These are phyloP conservation scores for Drosophila mayaguana DNA, from an alignment of 2,888 invertebrate genomes.

Conservation along the genomic window DNA sequence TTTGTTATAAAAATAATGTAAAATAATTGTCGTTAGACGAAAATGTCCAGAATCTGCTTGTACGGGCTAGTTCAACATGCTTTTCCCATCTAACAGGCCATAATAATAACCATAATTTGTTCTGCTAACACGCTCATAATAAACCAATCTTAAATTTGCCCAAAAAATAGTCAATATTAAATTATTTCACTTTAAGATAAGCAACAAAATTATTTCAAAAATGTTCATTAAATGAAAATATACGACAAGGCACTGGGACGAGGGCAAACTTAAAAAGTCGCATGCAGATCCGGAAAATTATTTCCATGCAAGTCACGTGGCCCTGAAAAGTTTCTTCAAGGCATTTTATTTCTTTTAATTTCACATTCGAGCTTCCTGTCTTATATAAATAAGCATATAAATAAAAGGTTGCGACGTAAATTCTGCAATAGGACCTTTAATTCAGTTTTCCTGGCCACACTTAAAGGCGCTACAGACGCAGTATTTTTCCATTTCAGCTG, in stretches of 20 bases:
- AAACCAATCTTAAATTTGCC: neutral
- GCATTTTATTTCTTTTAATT: constrained; percentile 58
- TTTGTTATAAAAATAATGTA: constrained; percentile 74
- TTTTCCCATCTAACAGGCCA: constrained; percentile 3
- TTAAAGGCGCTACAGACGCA: neutral
- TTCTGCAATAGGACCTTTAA: neutral
- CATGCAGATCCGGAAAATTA: constrained; percentile 8
- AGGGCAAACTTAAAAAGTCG: constrained; percentile 36
- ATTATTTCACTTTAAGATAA: neutral
- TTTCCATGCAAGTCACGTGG: constrained; percentile 52
- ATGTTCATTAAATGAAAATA: constrained; percentile 47
- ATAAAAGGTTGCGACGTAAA: constrained; percentile 11
- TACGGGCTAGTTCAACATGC: constrained; percentile 3
- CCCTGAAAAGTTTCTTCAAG: constrained; percentile 38
- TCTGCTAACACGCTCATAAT: neutral
- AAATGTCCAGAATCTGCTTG: constrained; percentile 39
- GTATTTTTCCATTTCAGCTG: neutral
- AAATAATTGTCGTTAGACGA: constrained; percentile 62
- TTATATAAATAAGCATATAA: constrained; percentile 7
- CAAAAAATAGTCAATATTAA: neutral
- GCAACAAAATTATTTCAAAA: constrained; percentile 33
- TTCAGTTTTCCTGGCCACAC: neutral
- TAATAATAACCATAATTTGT: constrained; percentile 43
- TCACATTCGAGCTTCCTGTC: constrained; percentile 6
- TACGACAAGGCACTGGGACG: neutral